Percentiles rank a stretch among this genome's conserved stretches.
phyloP scores from a whole-genome alignment of 1,140 invertebrate genomes.

The Anoplophora glabripennis region DNA sequence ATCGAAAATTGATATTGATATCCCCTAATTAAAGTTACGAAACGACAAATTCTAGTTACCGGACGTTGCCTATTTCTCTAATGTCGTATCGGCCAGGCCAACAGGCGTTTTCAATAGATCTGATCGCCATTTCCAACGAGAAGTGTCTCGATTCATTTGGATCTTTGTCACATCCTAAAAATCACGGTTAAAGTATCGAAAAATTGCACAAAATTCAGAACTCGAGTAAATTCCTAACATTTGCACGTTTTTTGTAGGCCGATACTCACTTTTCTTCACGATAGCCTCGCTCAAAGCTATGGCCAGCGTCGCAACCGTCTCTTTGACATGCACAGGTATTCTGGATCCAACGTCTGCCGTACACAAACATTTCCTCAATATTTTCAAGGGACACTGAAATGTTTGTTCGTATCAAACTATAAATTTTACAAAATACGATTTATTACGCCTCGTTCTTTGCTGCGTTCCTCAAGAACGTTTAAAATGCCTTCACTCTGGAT shows the following conservation, averaged over 20 bases:
- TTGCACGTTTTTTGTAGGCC: not conserved
- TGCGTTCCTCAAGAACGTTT: slow-evolving; percentile 64
- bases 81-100: slow-evolving; percentile 78
- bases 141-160: slow-evolving; percentile 20
- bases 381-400: slow-evolving; percentile 58
- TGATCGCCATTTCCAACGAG: slow-evolving; percentile 46
- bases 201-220: not conserved
- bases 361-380: slow-evolving; percentile 47
- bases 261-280: slow-evolving; percentile 51
- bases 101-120: slow-evolving; percentile 55
- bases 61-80: slow-evolving; percentile 48
- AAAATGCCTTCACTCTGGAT: slow-evolving; percentile 66
- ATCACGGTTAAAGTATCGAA: not conserved
- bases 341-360: slow-evolving; percentile 2
- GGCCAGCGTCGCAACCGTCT: slow-evolving; percentile 76
- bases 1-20: too few species aligned
- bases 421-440: slow-evolving; percentile 8
- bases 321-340: slow-evolving; percentile 19
- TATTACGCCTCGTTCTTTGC: slow-evolving; percentile 62
- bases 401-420: slow-evolving; percentile 5
- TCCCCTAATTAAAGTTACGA: not conserved
- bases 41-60: slow-evolving; percentile 18
- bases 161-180: not conserved
- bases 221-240: not conserved
- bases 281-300: slow-evolving; percentile 73